Conservation (phyloP, 2,888 invertebrate species). For the Volucella zonaria region DNA sequence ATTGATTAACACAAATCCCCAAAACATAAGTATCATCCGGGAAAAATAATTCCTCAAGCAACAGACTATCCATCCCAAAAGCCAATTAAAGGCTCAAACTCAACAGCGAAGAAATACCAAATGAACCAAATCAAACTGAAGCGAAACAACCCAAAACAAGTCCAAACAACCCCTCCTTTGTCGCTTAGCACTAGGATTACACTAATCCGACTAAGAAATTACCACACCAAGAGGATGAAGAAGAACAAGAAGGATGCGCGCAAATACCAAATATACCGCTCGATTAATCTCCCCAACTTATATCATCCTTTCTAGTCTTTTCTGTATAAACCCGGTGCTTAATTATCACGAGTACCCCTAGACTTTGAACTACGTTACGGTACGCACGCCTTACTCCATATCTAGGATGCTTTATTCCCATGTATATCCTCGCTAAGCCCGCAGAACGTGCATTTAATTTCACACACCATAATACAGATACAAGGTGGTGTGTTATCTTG, state of each 20-base stretch:
- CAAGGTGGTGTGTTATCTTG: too few relatives aligned
- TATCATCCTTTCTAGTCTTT: constrained; percentile 27
- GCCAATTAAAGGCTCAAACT: constrained; percentile 38
- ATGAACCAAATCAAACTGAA: neutral
- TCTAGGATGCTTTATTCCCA: constrained; percentile 3
- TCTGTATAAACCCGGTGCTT: constrained; percentile 46
- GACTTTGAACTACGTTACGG: neutral
- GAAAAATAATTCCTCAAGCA: constrained; percentile 14
- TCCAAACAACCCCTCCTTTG: neutral
- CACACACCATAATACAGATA: constrained; percentile 68
- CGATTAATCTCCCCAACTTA: constrained; percentile 67
- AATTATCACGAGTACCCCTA: constrained; percentile 57
- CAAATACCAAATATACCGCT: constrained; percentile 55
- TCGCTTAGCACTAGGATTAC: constrained; percentile 66
- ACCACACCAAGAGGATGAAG: neutral
- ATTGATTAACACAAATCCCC: constrained; percentile 25
- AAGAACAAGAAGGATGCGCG: constrained; percentile 13
- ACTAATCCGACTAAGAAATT: constrained; percentile 60
- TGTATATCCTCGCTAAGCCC: constrained; percentile 55
- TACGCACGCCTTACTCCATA: neutral
- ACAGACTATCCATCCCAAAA: constrained; percentile 29
- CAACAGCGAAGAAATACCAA: neutral
- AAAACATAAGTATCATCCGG: constrained; percentile 28
- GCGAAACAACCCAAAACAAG: neutral
- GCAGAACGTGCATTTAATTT: constrained; percentile 70